These are phyloP conservation scores for Paramuricea clavata DNA, from an alignment of 92 coral and sea anemone genomes.

Conservation along the genomic window DNA sequence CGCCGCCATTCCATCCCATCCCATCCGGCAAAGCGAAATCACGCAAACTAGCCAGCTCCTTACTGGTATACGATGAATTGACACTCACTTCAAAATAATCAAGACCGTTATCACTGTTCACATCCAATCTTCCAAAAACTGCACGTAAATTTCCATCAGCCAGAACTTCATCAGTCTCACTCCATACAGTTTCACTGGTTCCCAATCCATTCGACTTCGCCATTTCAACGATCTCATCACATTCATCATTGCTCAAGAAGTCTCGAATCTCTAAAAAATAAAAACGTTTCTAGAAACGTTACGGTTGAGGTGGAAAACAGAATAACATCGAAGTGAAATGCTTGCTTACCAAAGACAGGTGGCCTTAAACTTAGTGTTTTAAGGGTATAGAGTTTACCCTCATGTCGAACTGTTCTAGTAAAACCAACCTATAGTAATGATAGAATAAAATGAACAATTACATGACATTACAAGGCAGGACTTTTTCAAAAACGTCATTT, in stretches of 20 bases:
- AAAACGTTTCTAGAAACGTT: background rate
- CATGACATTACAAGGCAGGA: no score
- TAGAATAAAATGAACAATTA: background rate
- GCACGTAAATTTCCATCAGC: conserved; percentile 38
- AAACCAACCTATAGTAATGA: conserved; percentile 31
- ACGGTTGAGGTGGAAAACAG: background rate
- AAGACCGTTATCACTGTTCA: conserved; percentile 62
- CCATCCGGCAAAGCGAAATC: no score
- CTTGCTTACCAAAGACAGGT: conserved; percentile 80
- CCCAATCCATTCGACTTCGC: conserved; percentile 84
- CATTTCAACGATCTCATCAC: conserved; percentile 84
- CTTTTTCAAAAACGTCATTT: no score
- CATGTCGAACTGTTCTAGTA: background rate
- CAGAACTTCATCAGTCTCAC: conserved; percentile 21
- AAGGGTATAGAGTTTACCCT: conserved; percentile 61
- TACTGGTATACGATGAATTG: background rate
- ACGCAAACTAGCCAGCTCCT: no score
- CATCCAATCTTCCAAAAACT: conserved; percentile 55
- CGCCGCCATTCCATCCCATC: no score
- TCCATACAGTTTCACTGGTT: conserved; percentile 71
- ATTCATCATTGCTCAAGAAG: conserved; percentile 84
- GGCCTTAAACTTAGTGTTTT: conserved; percentile 76
- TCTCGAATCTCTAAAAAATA: conserved; percentile 76
- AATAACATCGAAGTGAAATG: background rate
- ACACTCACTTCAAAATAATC: conserved; percentile 73